Base-by-base conservation (phyloP, 2,113 vertebrate species). In the Sprattus sprattus region DNA sequence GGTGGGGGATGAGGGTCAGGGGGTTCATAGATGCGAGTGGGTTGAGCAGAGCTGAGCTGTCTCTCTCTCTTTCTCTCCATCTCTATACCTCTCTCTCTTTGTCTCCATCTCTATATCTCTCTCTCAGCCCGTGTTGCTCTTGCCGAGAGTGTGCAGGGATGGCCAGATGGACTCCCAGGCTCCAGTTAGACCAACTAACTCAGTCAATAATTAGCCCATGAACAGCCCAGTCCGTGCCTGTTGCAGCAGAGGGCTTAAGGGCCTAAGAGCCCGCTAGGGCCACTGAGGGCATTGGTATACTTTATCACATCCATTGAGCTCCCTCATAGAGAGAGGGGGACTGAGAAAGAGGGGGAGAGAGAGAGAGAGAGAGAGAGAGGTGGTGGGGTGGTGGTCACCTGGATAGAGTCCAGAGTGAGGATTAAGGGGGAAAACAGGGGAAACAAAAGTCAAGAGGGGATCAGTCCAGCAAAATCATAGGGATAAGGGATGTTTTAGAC, bases 331-430 rank as follows among this genome's bases (percentile, higher is more conserved):
- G 60, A 32, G 71, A 32, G 71, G 28, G 15, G 64, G 64, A 25
- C n/a, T 32, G 64, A 15, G n/a, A 32, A 32, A 71, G 25, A 32
- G 25, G 8, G 64, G 9, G 64, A 28, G 64, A 25, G 64, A 71
- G n/a, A 71, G 64, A 71, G 64, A 60, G 54, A 57, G 54, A 8
- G 20, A 57, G 20, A 60, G 16, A 60, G 54, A 22, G 25, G 60
- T n/a, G 4, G 60, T n/a, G 22, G 60, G 4, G 60, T n/a, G 22
- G 60, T 25, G 60, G 18, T 71, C 81, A 85, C 25, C 83, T 92
- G 91, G 92, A 92, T 84, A 22, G 57, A 32, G 13, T 90, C 91
- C 91, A 93, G 86, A 49, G 49, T 6, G 50, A 39, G 45, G 81
- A 71, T 86, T 71, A 81, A 64, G 80, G 90, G 22, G 54, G 39